Evolutionary conservation across 2,797 vertebrate genomes (phyloP).

Genomic region (Orientallactaga sibirica): DNA sequence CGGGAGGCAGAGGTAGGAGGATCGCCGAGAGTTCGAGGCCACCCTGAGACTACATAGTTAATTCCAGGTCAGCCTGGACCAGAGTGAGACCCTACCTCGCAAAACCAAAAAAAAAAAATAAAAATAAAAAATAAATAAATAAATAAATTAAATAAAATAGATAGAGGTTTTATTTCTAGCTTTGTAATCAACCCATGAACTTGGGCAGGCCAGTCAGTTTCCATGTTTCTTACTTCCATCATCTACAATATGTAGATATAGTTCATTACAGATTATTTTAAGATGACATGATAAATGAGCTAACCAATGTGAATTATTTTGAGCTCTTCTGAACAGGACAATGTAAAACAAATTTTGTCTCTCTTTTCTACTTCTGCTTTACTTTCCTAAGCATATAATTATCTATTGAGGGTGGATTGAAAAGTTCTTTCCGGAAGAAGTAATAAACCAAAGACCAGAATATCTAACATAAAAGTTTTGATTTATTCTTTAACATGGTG

Average conservation of each 20-base stretch:
- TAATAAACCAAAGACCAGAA: conserved; percentile 44
- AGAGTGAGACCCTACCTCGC: too few species aligned
- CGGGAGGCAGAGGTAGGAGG: too few species aligned
- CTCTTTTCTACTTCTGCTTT: conserved; percentile 38
- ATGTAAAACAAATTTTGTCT: conserved; percentile 45
- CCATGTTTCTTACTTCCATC: neutral
- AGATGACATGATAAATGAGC: conserved; percentile 38
- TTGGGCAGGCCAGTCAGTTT: conserved; percentile 3
- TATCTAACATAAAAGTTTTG: neutral
- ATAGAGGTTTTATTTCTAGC: neutral
- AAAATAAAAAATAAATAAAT: too few species aligned
- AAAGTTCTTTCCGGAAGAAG: conserved; percentile 61
- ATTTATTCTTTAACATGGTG: conserved; percentile 3
- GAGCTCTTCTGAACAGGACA: neutral
- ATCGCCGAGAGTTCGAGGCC: too few species aligned
- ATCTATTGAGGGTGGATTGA: neutral
- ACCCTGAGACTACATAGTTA: too few species aligned
- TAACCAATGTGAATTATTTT: neutral
- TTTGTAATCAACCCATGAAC: conserved; percentile 14
- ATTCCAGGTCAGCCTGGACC: too few species aligned
- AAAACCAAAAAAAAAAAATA: too few species aligned
- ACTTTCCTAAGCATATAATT: conserved; percentile 23
- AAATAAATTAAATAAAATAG: too few species aligned
- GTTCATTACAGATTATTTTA: conserved; percentile 20
- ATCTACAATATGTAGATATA: neutral